Conservation (phyloP, 2,113 vertebrate genomes). For the Podiceps cristatus region DNA sequence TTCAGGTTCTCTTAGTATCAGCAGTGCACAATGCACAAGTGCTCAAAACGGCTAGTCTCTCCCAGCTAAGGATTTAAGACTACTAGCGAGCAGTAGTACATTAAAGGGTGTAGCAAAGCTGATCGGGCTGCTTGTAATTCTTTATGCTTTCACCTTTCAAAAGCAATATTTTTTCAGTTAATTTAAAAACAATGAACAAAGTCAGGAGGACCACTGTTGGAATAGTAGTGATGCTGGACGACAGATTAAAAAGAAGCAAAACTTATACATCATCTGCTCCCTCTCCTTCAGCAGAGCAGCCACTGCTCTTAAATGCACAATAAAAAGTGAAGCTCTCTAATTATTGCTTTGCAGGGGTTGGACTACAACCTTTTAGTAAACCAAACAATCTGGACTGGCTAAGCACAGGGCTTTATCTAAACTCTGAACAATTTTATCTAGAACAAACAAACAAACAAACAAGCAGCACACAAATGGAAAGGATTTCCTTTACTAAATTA, state of each 20-base stretch:
- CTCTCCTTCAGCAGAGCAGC: background rate
- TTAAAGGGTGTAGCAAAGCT: background rate
- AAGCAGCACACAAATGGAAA: background rate
- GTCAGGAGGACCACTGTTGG: background rate
- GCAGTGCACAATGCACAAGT: background rate
- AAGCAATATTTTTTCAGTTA: constrained; percentile 9
- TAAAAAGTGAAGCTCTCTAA: background rate
- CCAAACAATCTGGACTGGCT: background rate
- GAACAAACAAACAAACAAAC: constrained; percentile 5
- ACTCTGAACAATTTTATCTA: background rate
- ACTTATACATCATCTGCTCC: background rate
- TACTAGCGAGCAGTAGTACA: background rate
- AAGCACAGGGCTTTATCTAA: constrained; percentile 1
- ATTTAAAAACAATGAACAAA: constrained; percentile 36
- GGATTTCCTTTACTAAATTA: constrained; percentile 4
- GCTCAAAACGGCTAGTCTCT: background rate
- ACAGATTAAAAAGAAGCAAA: constrained; percentile 39
- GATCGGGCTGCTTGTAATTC: background rate
- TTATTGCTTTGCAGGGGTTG: background rate
- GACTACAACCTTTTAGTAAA: background rate
- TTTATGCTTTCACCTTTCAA: constrained; percentile 42
- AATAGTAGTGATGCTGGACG: background rate
- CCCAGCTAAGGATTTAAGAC: background rate
- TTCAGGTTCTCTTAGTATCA: background rate
- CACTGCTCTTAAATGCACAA: background rate